These are phyloP conservation scores for Ageneiosus marmoratus DNA, from an alignment of 2,113 vertebrate genomes.

Conservation along the genomic window DNA sequence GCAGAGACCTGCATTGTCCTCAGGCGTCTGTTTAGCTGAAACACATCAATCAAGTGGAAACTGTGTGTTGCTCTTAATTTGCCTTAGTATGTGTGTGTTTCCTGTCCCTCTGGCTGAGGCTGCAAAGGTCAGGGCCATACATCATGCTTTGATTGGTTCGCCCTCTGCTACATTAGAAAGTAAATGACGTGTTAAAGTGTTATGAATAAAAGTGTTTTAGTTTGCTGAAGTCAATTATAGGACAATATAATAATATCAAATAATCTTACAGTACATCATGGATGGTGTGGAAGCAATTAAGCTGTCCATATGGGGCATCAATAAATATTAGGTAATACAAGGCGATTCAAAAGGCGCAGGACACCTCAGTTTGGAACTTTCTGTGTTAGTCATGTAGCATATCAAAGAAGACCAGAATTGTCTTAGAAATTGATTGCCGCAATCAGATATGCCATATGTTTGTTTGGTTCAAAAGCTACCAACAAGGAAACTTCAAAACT, in stretches of 20 bases:
- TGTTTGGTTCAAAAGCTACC: no score
- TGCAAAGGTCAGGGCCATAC: conserved; percentile 40
- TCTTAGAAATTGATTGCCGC: no score
- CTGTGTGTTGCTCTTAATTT: conserved; percentile 36
- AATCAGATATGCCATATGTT: no score
- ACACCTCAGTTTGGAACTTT: no score
- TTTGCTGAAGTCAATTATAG: not conserved
- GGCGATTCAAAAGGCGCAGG: no score
- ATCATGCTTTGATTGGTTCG: conserved; percentile 43
- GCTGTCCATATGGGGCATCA: no score
- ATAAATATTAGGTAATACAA: no score
- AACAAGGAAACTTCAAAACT: no score
- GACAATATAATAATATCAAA: not conserved
- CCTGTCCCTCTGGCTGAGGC: conserved; percentile 33
- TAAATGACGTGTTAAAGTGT: not conserved
- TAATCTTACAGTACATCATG: not conserved
- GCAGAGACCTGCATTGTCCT: conserved; percentile 8
- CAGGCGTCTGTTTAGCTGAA: conserved; percentile 31
- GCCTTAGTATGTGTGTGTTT: conserved; percentile 38
- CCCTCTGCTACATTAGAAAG: conserved; percentile 27
- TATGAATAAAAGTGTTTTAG: not conserved
- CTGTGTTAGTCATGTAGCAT: no score
- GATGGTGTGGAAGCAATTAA: not conserved
- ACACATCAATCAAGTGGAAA: conserved; percentile 34
- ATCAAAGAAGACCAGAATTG: no score